Evolutionary conservation across 2,113 vertebrate species (phyloP).

Genomic region (Litocranius walleri): DNA sequence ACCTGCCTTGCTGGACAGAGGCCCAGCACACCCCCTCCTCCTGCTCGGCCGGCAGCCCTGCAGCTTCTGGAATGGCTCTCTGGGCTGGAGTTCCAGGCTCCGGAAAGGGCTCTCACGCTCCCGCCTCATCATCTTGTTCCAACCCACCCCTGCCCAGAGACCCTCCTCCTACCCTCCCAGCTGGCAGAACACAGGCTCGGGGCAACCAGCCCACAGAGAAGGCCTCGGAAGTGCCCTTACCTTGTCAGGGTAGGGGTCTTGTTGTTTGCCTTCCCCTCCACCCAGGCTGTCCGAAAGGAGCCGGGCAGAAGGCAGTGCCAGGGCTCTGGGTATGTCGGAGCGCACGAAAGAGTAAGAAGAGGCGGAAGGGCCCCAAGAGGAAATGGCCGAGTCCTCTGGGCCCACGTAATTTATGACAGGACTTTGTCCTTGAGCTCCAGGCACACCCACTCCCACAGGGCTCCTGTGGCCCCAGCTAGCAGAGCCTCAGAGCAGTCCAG

Average conservation of each 20-base stretch:
- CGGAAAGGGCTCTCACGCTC: neutral
- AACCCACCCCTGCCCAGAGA: too few relatives aligned
- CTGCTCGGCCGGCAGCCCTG: rapidly evolving
- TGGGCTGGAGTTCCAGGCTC: neutral
- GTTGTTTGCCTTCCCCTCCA: slow-evolving; percentile 21
- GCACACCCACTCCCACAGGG: slow-evolving; percentile 66
- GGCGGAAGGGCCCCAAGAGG: slow-evolving; percentile 62
- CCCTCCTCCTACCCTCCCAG: neutral
- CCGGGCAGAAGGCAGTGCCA: neutral
- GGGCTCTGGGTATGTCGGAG: neutral
- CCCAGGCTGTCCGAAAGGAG: slow-evolving; percentile 33
- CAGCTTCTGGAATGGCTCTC: rapidly evolving
- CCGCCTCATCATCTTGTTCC: neutral
- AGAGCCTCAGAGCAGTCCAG: slow-evolving; percentile 20
- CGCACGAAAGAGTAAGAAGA: neutral
- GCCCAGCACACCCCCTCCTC: too few relatives aligned
- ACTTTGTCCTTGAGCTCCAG: slow-evolving; percentile 80
- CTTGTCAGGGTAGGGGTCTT: slow-evolving; percentile 66
- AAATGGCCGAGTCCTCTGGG: slow-evolving; percentile 63
- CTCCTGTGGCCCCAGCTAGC: neutral
- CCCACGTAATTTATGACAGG: slow-evolving; percentile 80
- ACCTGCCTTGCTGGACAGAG: too few relatives aligned
- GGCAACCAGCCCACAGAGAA: neutral
- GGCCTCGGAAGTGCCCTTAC: slow-evolving; percentile 55
- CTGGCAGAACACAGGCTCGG: neutral